Conservation (phyloP, 2,797 vertebrate species). For the Scleropages formosus region DNA sequence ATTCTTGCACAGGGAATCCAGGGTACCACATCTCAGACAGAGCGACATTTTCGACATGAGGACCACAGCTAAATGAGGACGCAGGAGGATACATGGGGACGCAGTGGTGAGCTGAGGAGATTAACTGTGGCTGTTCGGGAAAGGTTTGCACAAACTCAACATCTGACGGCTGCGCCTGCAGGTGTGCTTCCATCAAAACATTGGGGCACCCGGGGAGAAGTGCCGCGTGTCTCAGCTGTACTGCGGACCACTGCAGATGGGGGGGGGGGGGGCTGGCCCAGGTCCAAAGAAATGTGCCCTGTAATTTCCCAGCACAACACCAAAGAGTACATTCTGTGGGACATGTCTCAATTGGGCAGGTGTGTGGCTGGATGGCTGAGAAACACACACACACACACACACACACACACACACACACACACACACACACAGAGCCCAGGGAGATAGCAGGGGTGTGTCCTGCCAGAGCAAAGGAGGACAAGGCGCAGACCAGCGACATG, state of each 20-base stretch:
- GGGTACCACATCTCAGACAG: background rate
- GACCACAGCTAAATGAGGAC: no score
- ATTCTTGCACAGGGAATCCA: background rate
- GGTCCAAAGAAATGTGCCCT: no score
- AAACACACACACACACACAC: slow-evolving; percentile 1
- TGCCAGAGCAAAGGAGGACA: no score
- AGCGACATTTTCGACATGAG: no score
- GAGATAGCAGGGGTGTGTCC: background rate
- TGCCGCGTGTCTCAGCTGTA: no score
- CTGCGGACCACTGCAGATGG: no score
- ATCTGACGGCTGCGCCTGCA: background rate
- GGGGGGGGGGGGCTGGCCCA: no score
- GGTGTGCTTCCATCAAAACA: background rate
- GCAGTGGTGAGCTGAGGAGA: background rate
- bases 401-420: background rate
- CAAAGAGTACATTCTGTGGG: no score
- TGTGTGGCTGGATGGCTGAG: background rate
- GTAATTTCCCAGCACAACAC: no score
- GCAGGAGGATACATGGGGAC: background rate
- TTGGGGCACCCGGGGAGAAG: background rate
- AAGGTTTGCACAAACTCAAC: background rate
- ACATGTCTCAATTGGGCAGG: background rate
- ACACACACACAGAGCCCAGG: background rate
- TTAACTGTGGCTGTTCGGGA: background rate
- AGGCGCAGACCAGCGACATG: no score